Conservation (phyloP, 2,888 invertebrate species). For the Melinopterus prodromus region DNA sequence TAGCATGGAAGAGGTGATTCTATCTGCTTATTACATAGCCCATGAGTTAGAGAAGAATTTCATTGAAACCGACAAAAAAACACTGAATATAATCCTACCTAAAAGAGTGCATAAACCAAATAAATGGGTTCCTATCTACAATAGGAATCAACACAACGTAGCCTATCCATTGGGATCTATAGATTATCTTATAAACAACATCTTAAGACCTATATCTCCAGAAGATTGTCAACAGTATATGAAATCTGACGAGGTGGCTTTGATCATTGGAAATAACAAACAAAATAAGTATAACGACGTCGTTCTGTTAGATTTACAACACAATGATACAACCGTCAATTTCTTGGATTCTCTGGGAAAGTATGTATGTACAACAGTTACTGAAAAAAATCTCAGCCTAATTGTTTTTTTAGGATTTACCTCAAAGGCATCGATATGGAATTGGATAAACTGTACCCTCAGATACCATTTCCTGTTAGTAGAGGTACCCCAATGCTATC, state of each 20-base stretch:
- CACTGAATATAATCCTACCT: background rate
- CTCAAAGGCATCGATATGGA: constrained; percentile 75
- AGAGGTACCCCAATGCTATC: constrained; percentile 85
- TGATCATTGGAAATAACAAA: background rate
- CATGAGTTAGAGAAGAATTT: too few species aligned
- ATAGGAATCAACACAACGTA: background rate
- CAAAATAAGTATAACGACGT: background rate
- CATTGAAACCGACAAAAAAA: too few species aligned
- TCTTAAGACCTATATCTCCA: background rate
- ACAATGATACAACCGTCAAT: background rate
- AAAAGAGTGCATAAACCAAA: background rate
- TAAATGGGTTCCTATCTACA: background rate
- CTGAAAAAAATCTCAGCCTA: too few species aligned
- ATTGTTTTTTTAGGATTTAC: too few species aligned
- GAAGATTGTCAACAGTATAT: background rate
- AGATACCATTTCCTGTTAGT: constrained; percentile 82
- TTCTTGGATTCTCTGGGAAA: background rate
- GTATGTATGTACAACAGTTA: background rate
- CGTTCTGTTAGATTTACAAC: background rate
- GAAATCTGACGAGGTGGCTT: background rate
- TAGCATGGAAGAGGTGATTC: constrained; percentile 72
- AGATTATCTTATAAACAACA: background rate
- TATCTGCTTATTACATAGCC: background rate
- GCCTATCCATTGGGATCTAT: background rate
- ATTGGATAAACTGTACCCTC: constrained; percentile 79